These are phyloP conservation scores for Caprella mutica DNA, from an alignment of 2,888 invertebrate genomes.

Conservation along the genomic window DNA sequence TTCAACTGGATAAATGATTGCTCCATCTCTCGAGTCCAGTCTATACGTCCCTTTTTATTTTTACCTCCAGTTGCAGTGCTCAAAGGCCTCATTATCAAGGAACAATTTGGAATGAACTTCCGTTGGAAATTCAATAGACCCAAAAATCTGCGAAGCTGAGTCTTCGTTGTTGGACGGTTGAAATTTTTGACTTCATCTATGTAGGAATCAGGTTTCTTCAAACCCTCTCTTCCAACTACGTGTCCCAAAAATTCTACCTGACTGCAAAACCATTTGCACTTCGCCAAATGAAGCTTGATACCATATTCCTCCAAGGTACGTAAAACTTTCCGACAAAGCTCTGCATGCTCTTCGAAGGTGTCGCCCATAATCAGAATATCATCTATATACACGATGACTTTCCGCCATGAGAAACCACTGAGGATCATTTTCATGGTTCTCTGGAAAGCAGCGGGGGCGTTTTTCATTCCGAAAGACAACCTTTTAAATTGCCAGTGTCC, in stretches of 20 bases:
- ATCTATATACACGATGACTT: not conserved
- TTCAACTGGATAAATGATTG: not conserved
- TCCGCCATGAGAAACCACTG: not conserved
- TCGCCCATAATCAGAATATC: not conserved
- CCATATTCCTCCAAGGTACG: not conserved
- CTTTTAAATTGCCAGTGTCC: not conserved
- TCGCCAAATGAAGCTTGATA: not conserved
- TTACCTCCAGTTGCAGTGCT: not conserved
- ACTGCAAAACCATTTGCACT: not conserved
- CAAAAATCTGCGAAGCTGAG: not conserved
- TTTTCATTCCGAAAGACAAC: not conserved
- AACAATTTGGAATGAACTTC: not conserved
- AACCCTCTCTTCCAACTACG: not conserved
- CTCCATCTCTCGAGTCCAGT: not conserved
- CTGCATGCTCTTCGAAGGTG: not conserved
- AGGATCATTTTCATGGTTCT: not conserved
- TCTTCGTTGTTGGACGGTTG: not conserved
- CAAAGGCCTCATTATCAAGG: not conserved
- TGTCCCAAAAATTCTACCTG: not conserved
- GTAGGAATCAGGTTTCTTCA: not conserved
- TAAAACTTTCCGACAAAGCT: not conserved
- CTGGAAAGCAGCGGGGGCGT: not conserved
- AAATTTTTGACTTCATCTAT: not conserved
- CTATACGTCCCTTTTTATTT: too few species aligned
- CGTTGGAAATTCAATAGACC: not conserved